Base-by-base conservation (phyloP, 2,113 vertebrate species). In the Malaclemys terrapin region DNA sequence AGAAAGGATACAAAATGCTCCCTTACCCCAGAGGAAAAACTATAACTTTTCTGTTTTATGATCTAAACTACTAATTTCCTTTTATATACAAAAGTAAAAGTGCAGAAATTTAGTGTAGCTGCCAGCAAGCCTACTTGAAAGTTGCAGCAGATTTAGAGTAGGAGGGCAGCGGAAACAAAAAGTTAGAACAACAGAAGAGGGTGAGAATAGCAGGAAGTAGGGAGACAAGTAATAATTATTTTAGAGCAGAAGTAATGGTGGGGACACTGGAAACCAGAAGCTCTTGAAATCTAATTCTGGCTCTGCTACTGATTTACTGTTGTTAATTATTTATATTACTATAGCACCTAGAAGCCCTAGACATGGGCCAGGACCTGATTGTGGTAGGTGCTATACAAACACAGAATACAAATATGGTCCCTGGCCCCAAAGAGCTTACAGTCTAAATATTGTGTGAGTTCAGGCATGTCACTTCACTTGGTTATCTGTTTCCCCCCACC, bases 161-260 rank as follows among this genome's bases (percentile, higher is more conserved):
- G 91, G 89, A 91, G 84, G 84, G 91, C 31, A 57, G 38, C 6
- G 88, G 83, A 93, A 96, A 85, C 45, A 93, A 89, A 69, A 69
- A 93, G 50, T 42, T 76, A 93, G 59, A 82, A 59, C 57, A 82
- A 25, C 22, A 8, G 29, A 49, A 80, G 84, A 59, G 93, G 69
- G 69, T 91, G 87, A 91, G 72, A 92, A 84, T 45, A 82, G 50
- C 81, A 56, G 20, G 4, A 87, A 56, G 85, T 62, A 87, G 42
- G 79, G 93, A 53, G 57, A 89, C 24, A 8, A 89, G 11, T 87
- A 76, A 69, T 96, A 89, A 1, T 14, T 2, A 0, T 54, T 96
- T 90, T 42, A 83, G 76, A 89, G 79, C 65, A 91, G 88, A 89
- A 53, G 20, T 45, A 53, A 59, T 49, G 27, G 52, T 20, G 45